Conservation (phyloP, 2,797 vertebrate genomes). For the Bothrops alternatus region DNA sequence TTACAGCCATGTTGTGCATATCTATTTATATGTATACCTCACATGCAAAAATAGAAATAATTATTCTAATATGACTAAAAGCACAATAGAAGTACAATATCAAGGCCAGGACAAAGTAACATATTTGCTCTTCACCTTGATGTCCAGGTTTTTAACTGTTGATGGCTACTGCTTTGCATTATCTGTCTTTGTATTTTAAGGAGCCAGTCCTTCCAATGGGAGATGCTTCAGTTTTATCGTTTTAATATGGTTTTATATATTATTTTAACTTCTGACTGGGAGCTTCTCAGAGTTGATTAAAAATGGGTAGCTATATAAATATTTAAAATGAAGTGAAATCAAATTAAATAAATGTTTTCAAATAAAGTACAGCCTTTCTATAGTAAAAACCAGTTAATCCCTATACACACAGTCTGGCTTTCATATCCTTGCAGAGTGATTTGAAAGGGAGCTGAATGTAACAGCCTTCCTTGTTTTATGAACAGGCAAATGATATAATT, state of each 20-base stretch:
- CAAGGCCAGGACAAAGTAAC: not conserved
- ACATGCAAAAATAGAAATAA: not conserved
- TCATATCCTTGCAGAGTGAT: not conserved
- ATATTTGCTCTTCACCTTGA: not conserved
- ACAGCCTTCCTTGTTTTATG: not conserved
- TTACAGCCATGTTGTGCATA: not conserved
- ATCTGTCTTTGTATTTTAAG: not conserved
- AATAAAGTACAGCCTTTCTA: not conserved
- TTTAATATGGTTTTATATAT: not conserved
- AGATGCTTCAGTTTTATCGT: not conserved
- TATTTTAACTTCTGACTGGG: not conserved
- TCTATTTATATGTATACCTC: not conserved
- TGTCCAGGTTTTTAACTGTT: not conserved
- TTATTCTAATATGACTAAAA: not conserved
- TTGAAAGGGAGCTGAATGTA: not conserved
- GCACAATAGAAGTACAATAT: not conserved
- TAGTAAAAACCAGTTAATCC: not conserved
- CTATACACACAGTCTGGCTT: not conserved
- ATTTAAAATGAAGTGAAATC: not conserved
- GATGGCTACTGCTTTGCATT: not conserved
- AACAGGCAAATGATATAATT: not conserved
- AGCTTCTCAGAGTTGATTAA: not conserved
- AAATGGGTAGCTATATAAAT: not conserved
- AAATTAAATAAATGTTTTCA: not conserved
- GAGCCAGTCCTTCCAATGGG: not conserved